A percentile compares a stretch with the other conserved stretches of the same genome.
phyloP scores from a whole-genome alignment of 2,888 invertebrate genomes.

The Digitonthophagus gazella region DNA sequence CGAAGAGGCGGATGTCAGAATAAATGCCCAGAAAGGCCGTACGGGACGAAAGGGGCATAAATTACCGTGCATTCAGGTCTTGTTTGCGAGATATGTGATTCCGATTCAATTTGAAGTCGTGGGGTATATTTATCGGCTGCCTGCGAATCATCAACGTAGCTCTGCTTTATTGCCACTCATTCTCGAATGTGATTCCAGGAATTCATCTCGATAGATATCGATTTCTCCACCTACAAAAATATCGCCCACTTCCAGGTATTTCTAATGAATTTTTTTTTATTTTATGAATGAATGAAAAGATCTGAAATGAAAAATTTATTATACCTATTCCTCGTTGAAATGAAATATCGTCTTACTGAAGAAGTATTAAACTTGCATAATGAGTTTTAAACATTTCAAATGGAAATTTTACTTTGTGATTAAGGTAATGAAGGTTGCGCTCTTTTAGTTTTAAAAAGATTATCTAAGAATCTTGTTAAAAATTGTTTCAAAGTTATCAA shows the following conservation, averaged over 20 bases:
- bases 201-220: neutral
- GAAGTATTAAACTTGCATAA: too few species aligned
- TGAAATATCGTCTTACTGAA: too few species aligned
- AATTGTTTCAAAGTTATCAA: too few species aligned
- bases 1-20: neutral
- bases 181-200: neutral
- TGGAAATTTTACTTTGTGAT: too few species aligned
- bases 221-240: neutral
- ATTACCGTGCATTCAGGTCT: neutral
- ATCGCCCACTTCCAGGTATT: neutral
- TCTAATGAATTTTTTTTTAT: too few species aligned
- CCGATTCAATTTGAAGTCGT: neutral
- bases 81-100: neutral
- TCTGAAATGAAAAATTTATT: too few species aligned
- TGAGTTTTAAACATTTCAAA: too few species aligned
- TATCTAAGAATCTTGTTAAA: too few species aligned
- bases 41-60: neutral
- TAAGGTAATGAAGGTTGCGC: too few species aligned
- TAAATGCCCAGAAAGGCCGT: neutral
- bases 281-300: too few species aligned
- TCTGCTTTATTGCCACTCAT: neutral
- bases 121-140: neutral
- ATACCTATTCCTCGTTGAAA: too few species aligned
- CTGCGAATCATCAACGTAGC: neutral
- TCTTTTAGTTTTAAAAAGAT: too few species aligned